These are phyloP conservation scores for Drosophila helvetica DNA, from an alignment of 2,888 invertebrate species.

Conservation along the genomic window DNA sequence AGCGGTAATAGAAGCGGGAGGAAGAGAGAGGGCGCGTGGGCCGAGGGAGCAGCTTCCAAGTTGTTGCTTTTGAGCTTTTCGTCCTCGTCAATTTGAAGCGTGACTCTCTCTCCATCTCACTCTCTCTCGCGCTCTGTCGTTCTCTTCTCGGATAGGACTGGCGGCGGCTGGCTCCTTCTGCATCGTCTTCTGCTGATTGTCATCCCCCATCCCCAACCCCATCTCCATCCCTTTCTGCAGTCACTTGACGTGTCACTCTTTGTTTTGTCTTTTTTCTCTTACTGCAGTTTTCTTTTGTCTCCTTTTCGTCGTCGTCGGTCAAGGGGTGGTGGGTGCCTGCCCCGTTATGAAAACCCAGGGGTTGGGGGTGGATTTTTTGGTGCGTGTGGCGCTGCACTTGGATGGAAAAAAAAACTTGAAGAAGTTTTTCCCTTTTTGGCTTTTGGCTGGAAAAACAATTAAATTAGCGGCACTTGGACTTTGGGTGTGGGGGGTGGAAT, in stretches of 20 bases:
- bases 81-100: conserved; percentile 61
- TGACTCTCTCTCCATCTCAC: conserved; percentile 16
- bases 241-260: conserved; percentile 43
- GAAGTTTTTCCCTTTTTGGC: conserved; percentile 12
- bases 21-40: neutral
- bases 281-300: conserved; percentile 27
- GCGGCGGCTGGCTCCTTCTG: neutral
- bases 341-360: conserved; percentile 2
- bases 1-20: conserved; percentile 20
- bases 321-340: conserved; percentile 6
- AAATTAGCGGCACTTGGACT: conserved; percentile 27
- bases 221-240: conserved; percentile 27
- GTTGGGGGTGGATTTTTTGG: conserved; percentile 36
- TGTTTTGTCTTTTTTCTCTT: conserved; percentile 26
- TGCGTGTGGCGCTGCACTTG: conserved; percentile 19
- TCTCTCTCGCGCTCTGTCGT: conserved; percentile 9
- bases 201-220: conserved; percentile 39
- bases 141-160: conserved; percentile 8
- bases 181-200: conserved; percentile 24
- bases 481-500: neutral
- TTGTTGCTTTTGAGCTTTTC: conserved; percentile 43
- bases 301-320: conserved; percentile 10
- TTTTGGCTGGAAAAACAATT: conserved; percentile 39
- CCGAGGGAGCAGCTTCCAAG: conserved; percentile 1
- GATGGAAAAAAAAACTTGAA: conserved; percentile 16